Evolutionary conservation across 2,113 vertebrate genomes (phyloP).

Genomic region (human): DNA sequence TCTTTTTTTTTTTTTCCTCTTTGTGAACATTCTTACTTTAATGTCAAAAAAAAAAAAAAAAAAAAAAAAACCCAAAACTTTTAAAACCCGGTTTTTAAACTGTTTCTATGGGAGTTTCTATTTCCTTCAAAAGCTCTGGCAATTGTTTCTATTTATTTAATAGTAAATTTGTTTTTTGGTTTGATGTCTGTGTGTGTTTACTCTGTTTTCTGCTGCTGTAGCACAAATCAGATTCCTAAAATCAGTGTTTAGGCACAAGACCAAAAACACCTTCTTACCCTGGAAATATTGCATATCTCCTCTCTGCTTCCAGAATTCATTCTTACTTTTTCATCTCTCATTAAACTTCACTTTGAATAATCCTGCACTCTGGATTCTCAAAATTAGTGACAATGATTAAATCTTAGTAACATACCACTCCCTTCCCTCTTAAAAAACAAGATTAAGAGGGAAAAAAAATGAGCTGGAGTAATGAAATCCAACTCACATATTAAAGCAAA

Average conservation of each 20-base stretch:
- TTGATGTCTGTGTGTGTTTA: not conserved
- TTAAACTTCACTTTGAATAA: constrained; percentile 32
- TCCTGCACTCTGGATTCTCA: not conserved
- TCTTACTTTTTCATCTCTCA: not conserved
- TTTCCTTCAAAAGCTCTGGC: not conserved
- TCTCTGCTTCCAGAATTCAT: not conserved
- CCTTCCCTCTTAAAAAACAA: not conserved
- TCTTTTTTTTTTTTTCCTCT: not conserved
- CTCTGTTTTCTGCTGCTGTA: not conserved
- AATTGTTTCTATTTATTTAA: constrained; percentile 1
- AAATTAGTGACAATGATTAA: constrained; percentile 3
- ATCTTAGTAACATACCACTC: not conserved
- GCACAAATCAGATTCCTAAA: not conserved
- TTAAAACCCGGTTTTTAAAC: not conserved
- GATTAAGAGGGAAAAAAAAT: not conserved
- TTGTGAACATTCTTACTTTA: constrained; percentile 11
- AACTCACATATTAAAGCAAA: not conserved
- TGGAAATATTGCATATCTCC: not conserved
- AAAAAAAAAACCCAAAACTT: not conserved
- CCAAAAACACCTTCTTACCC: not conserved
- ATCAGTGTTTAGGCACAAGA: not conserved
- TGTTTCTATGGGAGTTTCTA: not conserved
- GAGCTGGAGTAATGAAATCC: not conserved
- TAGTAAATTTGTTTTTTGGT: not conserved
- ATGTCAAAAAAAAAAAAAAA: not conserved